These are phyloP conservation scores for Halisarca cf. caerulea DNA, from an alignment of 37 sponge, comb jelly and placozoan species.

Conservation along the genomic window DNA sequence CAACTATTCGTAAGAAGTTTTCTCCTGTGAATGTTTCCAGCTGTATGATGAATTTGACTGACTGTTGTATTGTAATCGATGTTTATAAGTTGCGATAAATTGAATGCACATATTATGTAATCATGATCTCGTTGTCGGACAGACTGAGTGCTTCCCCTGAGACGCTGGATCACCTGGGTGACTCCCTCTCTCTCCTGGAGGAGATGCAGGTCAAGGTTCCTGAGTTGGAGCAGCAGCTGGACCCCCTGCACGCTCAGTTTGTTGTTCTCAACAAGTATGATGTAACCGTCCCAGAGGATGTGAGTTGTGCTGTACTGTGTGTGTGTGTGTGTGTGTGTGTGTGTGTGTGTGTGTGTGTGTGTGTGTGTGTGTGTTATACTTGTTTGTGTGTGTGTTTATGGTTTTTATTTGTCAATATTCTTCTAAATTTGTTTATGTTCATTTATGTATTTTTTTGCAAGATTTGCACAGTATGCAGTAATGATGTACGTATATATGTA, in stretches of 20 bases:
- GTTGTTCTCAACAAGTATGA: constrained; percentile 90
- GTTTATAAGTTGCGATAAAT: too few species aligned
- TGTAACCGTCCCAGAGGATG: constrained; percentile 55
- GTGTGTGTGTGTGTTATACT: not conserved
- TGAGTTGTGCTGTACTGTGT: not conserved
- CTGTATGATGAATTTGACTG: too few species aligned
- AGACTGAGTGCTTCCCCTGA: constrained; percentile 84
- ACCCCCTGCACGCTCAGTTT: constrained; percentile 95
- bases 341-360: constrained; percentile 19
- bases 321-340: constrained; percentile 12
- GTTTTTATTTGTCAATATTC: constrained; percentile 1
- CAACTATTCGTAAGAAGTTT: too few species aligned
- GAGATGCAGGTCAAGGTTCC: constrained; percentile 67
- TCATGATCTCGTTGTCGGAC: too few species aligned
- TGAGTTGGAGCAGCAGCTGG: constrained; percentile 81
- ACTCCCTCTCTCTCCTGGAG: constrained; percentile 85
- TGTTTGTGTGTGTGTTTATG: not conserved
- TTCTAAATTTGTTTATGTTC: not conserved
- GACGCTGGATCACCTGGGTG: constrained; percentile 85
- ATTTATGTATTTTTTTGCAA: not conserved
- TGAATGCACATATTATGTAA: too few species aligned
- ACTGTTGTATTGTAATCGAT: too few species aligned
- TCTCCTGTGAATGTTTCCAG: too few species aligned
- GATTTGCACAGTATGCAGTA: not conserved
- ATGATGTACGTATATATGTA: not conserved